These are phyloP conservation scores for Episyrphus balteatus DNA, from an alignment of 1,140 invertebrate species.

Conservation along the genomic window DNA sequence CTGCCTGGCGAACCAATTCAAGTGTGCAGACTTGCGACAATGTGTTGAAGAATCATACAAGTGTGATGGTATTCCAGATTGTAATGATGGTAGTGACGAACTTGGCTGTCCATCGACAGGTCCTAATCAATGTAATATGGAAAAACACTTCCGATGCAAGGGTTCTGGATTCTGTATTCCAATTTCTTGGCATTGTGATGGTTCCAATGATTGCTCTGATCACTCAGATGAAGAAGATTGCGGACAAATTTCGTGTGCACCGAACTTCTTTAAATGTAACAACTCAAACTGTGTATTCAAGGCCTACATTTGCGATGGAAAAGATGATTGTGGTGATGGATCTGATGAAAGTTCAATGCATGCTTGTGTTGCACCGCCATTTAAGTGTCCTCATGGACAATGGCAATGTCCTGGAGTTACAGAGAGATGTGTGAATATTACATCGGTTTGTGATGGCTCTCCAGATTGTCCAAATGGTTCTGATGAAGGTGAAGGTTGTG, in stretches of 20 bases:
- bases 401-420: slow-evolving; percentile 77
- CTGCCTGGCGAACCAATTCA: slow-evolving; percentile 86
- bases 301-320: slow-evolving; percentile 90
- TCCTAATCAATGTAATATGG: slow-evolving; percentile 74
- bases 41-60: slow-evolving; percentile 89
- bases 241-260: slow-evolving; percentile 60
- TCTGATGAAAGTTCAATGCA: slow-evolving; percentile 78
- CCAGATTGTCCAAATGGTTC: slow-evolving; percentile 80
- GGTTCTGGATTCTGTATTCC: slow-evolving; percentile 87
- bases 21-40: slow-evolving; percentile 81
- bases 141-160: slow-evolving; percentile 82
- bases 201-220: slow-evolving; percentile 73
- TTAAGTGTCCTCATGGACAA: slow-evolving; percentile 61
- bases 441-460: slow-evolving; percentile 73
- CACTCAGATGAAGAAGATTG: slow-evolving; percentile 81
- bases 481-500: slow-evolving; percentile 81
- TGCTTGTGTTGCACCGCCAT: slow-evolving; percentile 63
- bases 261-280: slow-evolving; percentile 73
- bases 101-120: slow-evolving; percentile 70
- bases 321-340: slow-evolving; percentile 89
- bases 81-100: slow-evolving; percentile 87
- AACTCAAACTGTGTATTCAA: slow-evolving; percentile 87
- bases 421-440: slow-evolving; percentile 64
- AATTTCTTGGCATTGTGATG: slow-evolving; percentile 88
- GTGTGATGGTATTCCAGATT: slow-evolving; percentile 87